Conservation (phyloP, 2,888 invertebrate genomes). For the Malacosoma neustria region DNA sequence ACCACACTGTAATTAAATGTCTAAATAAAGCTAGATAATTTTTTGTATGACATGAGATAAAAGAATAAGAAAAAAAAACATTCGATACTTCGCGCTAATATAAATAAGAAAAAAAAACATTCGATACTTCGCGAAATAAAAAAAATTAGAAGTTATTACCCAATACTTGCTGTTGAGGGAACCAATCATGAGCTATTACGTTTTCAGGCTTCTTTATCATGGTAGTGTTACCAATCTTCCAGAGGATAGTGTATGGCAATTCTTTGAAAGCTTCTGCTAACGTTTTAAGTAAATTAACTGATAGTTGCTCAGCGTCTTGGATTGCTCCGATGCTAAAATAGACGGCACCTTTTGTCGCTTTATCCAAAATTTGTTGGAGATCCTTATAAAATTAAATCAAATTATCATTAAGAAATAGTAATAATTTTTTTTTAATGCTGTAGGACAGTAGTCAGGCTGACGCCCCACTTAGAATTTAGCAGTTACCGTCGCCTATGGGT, state of each 20-base stretch:
- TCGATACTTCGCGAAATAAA: not conserved
- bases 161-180: conserved; percentile 72
- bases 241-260: conserved; percentile 62
- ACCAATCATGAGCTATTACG: conserved; percentile 61
- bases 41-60: too few relatives aligned
- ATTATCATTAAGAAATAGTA: too few relatives aligned
- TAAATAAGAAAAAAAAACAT: not conserved
- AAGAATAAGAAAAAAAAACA: conserved; percentile 1
- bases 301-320: conserved; percentile 55
- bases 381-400: conserved; percentile 45
- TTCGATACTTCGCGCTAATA: not conserved
- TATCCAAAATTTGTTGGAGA: conserved; percentile 41
- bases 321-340: conserved; percentile 70
- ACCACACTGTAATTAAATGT: too few relatives aligned
- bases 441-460: too few relatives aligned
- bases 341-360: conserved; percentile 54
- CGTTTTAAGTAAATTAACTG: conserved; percentile 41
- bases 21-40: too few relatives aligned
- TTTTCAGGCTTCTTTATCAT: conserved; percentile 52
- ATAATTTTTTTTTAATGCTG: too few relatives aligned
- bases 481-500: too few relatives aligned
- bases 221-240: conserved; percentile 66
- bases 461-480: too few relatives aligned
- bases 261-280: conserved; percentile 59
- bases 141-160: conserved; percentile 33